phyloP scores from a whole-genome alignment of 2,797 vertebrate species.

The Chaetophractus vellerosus region DNA sequence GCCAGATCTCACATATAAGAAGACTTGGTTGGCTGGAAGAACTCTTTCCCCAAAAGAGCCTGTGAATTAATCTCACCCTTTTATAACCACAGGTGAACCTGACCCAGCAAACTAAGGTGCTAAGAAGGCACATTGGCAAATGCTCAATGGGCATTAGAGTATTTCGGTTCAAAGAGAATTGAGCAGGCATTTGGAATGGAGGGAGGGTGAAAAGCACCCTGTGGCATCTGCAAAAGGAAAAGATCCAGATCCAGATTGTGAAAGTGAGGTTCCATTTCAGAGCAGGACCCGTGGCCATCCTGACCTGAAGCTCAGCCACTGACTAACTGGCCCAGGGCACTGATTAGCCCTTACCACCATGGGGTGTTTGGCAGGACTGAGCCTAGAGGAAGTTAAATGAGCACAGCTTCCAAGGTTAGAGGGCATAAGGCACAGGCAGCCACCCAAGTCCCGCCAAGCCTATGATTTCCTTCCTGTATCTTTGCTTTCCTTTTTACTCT shows the following conservation, averaged over 20 bases:
- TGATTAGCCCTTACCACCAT: neutral
- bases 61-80: neutral
- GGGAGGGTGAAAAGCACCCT: neutral
- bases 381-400: neutral
- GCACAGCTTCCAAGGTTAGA: neutral
- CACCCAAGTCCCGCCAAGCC: too few relatives aligned
- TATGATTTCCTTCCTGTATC: neutral
- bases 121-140: neutral
- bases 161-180: neutral
- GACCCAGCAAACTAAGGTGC: neutral
- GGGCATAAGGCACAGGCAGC: neutral
- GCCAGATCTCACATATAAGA: neutral
- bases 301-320: neutral
- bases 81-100: neutral
- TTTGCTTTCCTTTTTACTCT: slow-evolving; percentile 73
- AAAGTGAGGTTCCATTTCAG: neutral
- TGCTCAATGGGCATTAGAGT: neutral
- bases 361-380: neutral
- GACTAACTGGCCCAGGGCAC: neutral
- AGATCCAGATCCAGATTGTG: neutral
- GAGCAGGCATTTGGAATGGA: neutral
- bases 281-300: neutral
- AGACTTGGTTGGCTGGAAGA: neutral
- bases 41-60: neutral
- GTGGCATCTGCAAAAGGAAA: slow-evolving; percentile 11